These are phyloP conservation scores for Noctua comes DNA, from an alignment of 2,888 invertebrate species.

Conservation along the genomic window DNA sequence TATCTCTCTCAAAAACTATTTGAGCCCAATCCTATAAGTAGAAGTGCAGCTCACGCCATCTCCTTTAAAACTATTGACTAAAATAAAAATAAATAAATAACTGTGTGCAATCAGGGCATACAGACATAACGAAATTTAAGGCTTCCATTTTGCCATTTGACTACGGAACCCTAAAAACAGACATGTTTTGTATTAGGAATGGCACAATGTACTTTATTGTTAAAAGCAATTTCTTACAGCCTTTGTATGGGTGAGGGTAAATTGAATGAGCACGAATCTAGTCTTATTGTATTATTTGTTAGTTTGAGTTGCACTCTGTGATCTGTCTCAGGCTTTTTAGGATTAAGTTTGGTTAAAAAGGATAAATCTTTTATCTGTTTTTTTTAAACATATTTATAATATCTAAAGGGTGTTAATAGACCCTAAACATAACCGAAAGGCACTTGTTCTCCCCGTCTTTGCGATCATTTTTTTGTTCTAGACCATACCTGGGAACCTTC, in stretches of 20 bases:
- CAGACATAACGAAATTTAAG: too few species aligned
- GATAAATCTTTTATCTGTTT: background rate
- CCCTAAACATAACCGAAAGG: too few species aligned
- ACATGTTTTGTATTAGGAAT: slow-evolving; percentile 14
- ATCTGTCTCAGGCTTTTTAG: background rate
- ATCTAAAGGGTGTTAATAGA: too few species aligned
- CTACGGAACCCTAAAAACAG: background rate
- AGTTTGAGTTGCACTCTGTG: slow-evolving; percentile 14
- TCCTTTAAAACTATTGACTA: background rate
- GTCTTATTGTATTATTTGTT: slow-evolving; percentile 17
- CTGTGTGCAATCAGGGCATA: background rate
- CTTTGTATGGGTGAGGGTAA: slow-evolving; percentile 24
- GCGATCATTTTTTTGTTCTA: too few species aligned
- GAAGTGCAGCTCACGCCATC: background rate
- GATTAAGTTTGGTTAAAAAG: background rate
- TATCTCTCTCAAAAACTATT: background rate
- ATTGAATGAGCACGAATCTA: slow-evolving; percentile 8
- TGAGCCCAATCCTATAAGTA: background rate
- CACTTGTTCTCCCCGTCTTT: too few species aligned
- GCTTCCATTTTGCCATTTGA: background rate
- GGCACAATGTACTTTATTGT: background rate
- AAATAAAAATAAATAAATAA: background rate
- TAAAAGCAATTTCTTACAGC: slow-evolving; percentile 35
- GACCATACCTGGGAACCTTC: too few species aligned
- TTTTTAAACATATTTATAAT: background rate